These are phyloP conservation scores for Microctonus brassicae DNA, from an alignment of 2,888 invertebrate species.

Conservation along the genomic window DNA sequence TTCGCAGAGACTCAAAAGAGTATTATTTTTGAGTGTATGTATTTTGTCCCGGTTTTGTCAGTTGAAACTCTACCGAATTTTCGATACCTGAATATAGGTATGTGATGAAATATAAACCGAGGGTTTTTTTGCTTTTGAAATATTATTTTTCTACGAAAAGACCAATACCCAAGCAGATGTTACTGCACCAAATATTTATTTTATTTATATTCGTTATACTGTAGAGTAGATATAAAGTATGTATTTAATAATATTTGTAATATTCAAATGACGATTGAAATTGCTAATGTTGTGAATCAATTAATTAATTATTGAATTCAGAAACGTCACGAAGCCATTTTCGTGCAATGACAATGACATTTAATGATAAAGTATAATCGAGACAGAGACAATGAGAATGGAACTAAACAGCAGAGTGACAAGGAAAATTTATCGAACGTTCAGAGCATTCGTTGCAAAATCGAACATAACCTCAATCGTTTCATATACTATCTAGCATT, in stretches of 20 bases:
- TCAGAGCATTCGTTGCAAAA: constrained; percentile 39
- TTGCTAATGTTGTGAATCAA: neutral
- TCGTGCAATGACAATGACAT: constrained; percentile 48
- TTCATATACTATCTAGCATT: constrained; percentile 4
- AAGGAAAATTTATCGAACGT: constrained; percentile 30
- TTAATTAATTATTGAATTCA: neutral
- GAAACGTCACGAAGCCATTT: neutral
- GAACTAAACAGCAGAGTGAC: neutral
- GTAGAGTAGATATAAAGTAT: too few species aligned
- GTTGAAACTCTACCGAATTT: neutral
- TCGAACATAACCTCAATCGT: constrained; percentile 44
- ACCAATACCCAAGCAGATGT: neutral
- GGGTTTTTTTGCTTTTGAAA: neutral
- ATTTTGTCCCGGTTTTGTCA: constrained; percentile 23
- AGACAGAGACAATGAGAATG: constrained; percentile 36
- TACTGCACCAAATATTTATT: neutral
- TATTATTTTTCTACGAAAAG: neutral
- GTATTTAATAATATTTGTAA: neutral
- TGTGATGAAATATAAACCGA: neutral
- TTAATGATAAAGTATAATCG: constrained; percentile 45
- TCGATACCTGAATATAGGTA: neutral
- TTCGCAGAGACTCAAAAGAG: neutral
- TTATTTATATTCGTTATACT: neutral
- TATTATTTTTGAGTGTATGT: neutral
- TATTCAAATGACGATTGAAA: neutral